Conservation (phyloP, 2,113 vertebrate genomes). For the Periophthalmodon schlosseri region DNA sequence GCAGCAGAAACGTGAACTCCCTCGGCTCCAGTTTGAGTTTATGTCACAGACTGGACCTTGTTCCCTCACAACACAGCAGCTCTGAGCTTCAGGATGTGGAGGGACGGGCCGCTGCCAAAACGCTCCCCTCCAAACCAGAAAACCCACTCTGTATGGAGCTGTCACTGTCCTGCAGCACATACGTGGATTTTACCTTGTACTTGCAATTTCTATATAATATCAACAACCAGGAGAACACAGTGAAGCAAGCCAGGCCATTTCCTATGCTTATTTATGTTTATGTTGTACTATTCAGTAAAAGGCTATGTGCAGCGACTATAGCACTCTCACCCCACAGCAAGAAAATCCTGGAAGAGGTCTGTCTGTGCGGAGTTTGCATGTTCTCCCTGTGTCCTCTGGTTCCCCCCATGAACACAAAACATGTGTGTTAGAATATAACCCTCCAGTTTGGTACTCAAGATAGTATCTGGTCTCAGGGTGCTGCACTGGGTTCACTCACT, state of each 20-base stretch:
- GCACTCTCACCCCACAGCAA: too few relatives aligned
- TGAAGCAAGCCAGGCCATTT: too few relatives aligned
- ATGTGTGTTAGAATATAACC: neutral
- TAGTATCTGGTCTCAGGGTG: neutral
- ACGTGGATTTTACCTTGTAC: neutral
- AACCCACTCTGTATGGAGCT: conserved; percentile 48
- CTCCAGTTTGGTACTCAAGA: neutral
- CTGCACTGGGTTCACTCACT: neutral
- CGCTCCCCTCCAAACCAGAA: conserved; percentile 63
- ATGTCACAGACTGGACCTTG: conserved; percentile 77
- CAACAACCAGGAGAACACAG: neutral
- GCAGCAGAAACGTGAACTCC: conserved; percentile 57
- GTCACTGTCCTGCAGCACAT: conserved; percentile 52
- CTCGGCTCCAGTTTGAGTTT: conserved; percentile 24
- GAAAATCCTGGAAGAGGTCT: too few relatives aligned
- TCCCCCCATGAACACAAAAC: neutral
- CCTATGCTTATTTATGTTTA: too few relatives aligned
- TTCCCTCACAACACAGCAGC: conserved; percentile 63
- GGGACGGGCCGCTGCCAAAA: conserved; percentile 60
- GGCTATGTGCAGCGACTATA: too few relatives aligned
- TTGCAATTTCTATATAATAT: too few relatives aligned
- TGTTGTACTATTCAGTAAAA: too few relatives aligned
- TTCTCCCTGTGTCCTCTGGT: neutral
- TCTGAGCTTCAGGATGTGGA: conserved; percentile 73
- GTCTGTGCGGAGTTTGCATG: neutral